These are phyloP conservation scores for Phaethornis superciliosus DNA, from an alignment of 2,113 vertebrate genomes.

Conservation along the genomic window DNA sequence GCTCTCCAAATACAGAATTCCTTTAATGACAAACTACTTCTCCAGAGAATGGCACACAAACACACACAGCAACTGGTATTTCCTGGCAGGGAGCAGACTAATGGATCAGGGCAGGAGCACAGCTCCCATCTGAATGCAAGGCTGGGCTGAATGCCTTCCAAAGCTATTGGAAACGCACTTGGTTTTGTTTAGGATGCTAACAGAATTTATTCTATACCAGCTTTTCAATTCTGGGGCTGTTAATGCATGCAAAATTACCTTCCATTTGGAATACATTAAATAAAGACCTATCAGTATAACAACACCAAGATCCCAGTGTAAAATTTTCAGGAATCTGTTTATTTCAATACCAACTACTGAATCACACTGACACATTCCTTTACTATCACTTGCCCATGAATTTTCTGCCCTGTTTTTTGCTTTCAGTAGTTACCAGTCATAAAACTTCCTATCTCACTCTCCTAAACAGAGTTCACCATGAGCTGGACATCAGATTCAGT, in stretches of 20 bases:
- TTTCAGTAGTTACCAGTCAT: background rate
- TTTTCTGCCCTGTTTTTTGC: background rate
- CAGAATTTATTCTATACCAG: background rate
- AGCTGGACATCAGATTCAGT: background rate
- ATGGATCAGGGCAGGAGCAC: background rate
- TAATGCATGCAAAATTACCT: background rate
- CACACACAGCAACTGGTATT: fast-evolving
- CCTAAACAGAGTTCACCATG: background rate
- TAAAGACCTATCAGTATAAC: background rate
- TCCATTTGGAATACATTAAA: background rate
- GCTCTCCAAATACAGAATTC: background rate
- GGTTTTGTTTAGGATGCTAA: background rate
- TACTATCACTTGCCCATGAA: background rate
- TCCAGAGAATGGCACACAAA: background rate
- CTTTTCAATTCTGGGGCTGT: background rate
- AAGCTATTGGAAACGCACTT: background rate
- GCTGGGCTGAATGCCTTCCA: background rate
- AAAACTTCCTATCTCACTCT: background rate
- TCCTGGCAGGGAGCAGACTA: background rate
- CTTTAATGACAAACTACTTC: background rate
- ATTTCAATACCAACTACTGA: too few species aligned
- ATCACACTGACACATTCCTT: background rate
- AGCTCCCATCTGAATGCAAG: background rate
- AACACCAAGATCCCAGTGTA: background rate
- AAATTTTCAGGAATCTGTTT: background rate